Evolutionary conservation across 2,113 vertebrate genomes (phyloP), one percentile per base, ranked within the genome.

Genomic region (Mustelus asterias): DNA sequence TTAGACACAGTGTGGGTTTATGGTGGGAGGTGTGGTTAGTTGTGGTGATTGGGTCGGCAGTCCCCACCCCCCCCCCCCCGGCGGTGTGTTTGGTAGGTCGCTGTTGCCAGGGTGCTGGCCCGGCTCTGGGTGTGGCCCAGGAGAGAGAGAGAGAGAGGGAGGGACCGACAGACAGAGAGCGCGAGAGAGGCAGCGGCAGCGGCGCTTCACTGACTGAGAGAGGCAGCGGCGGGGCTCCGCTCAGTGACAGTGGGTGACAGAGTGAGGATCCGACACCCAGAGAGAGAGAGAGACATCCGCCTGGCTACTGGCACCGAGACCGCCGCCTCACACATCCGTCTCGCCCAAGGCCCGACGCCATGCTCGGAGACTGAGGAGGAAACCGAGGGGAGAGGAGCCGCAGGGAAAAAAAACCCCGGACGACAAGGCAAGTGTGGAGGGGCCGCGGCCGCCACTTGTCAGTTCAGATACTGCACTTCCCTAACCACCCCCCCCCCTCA

Each of bases 61-160:
- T 33, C 16, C 11, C 2, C 37, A 6, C 58, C 54, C 16, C 33
- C 33, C 33, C 60, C 33, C 8, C 33, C 4, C 18, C 37, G 3
- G 3, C n/a, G 1, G 48, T 54, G 48, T 54, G 14, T 83, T 18
- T 14, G 11, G 9, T 9, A 33, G 58, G 29, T n/a, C 33, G 58
- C 58, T 20, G 89, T 93, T 65, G 89, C 89, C 6, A 37, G n/a
- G 60, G 89, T 22, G 60, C 89, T 60, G 89, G 89, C 48, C 48
- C 48, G 48, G 14, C 20, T n/a, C 88, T 65, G 89, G 89, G 89
- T 93, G 89, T 93, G 89, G 89, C 37, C 60, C 60, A n/a, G n/a
- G 88, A 0, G 58, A 26, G 7, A 33, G 89, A 13, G 58, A 37
- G 76, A 2, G 78, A 18, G 78, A 13, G 89, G 3, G 48, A 54